These are phyloP conservation scores for Orchesella cincta DNA, from an alignment of 1,140 invertebrate species.

Conservation along the genomic window DNA sequence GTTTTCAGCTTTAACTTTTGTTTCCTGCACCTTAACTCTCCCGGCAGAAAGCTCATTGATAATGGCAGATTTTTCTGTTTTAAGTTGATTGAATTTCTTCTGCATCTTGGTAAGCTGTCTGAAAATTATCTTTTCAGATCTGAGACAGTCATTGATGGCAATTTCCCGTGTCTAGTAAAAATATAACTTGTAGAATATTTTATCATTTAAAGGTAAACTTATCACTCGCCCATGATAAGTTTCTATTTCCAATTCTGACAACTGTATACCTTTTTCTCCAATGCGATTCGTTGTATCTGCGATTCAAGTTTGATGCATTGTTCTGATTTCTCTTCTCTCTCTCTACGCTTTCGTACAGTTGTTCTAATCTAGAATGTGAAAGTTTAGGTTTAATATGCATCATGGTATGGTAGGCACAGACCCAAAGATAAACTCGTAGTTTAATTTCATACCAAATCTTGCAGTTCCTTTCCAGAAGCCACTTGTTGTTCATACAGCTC, in stretches of 20 bases:
- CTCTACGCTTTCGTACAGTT: conserved; percentile 41
- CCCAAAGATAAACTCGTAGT: not conserved
- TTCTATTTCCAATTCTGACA: not conserved
- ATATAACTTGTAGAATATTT: too few relatives aligned
- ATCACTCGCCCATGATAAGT: not conserved
- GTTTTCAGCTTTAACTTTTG: not conserved
- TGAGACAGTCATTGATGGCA: conserved; percentile 17
- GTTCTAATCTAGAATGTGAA: conserved; percentile 45
- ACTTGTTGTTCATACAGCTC: conserved; percentile 46
- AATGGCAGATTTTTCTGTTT: conserved; percentile 35
- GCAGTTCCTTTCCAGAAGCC: conserved; percentile 43
- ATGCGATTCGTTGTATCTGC: conserved; percentile 35
- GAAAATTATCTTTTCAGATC: conserved; percentile 5
- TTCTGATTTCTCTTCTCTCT: conserved; percentile 48
- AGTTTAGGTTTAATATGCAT: not conserved
- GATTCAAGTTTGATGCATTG: conserved; percentile 48
- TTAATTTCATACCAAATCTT: conserved; percentile 44
- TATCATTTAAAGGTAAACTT: too few relatives aligned
- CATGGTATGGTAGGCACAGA: not conserved
- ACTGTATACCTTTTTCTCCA: conserved; percentile 39
- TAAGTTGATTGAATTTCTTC: conserved; percentile 17
- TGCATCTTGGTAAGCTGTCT: not conserved
- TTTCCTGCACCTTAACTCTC: not conserved
- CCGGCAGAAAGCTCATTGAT: conserved; percentile 23
- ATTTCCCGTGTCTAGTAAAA: conserved; percentile 19